These are phyloP conservation scores for Lepidochitona cinerea DNA, from an alignment of 2,888 invertebrate genomes.

Conservation along the genomic window DNA sequence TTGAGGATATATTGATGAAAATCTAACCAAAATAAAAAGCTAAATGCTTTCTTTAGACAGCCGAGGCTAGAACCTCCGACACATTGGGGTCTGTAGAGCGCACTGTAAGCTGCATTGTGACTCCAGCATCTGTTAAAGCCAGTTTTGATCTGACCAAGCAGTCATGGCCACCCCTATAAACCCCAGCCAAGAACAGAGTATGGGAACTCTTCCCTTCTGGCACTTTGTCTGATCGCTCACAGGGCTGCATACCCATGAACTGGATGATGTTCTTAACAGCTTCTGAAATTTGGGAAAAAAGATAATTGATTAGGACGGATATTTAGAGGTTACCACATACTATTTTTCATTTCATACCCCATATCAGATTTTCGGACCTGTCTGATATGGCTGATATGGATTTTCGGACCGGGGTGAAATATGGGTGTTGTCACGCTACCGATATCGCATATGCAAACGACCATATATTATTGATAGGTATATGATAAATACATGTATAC, in stretches of 20 bases:
- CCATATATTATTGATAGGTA: too few species aligned
- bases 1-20: too few species aligned
- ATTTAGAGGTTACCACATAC: too few species aligned
- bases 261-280: conserved; percentile 87
- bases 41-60: conserved; percentile 24
- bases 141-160: conserved; percentile 89
- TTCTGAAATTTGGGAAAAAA: conserved; percentile 70
- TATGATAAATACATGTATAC: too few species aligned
- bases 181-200: conserved; percentile 84
- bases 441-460: too few species aligned
- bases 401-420: too few species aligned
- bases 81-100: conserved; percentile 88
- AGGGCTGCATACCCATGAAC: conserved; percentile 87
- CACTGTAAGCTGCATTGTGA: conserved; percentile 94
- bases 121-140: conserved; percentile 80
- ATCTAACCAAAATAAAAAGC: too few species aligned
- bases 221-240: conserved; percentile 87
- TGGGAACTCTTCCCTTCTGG: conserved; percentile 86
- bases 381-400: too few species aligned
- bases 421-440: too few species aligned
- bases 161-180: conserved; percentile 92
- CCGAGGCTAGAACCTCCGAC: conserved; percentile 82
- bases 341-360: too few species aligned
- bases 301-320: too few species aligned
- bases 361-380: too few species aligned